Evolutionary conservation across 2,797 vertebrate genomes (phyloP).

Genomic region (Acipenser oxyrinchus): DNA sequence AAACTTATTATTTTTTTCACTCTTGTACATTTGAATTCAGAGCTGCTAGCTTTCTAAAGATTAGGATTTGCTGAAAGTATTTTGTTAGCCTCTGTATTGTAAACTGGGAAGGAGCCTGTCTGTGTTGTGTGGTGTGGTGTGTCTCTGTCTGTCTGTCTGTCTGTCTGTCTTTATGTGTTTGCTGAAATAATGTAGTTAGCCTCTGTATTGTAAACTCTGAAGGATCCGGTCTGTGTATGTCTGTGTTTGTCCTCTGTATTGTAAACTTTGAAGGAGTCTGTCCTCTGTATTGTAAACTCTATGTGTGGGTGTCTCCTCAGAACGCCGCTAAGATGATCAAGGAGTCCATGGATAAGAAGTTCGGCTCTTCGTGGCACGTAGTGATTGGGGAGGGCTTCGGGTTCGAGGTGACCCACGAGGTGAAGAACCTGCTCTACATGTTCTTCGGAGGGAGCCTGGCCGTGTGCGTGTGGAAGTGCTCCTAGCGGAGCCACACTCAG

Average conservation of each 20-base stretch:
- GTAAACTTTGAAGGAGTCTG: too few species aligned
- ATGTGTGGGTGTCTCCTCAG: conserved; percentile 29
- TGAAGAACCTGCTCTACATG: conserved; percentile 96
- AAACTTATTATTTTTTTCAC: too few species aligned
- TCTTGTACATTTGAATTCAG: too few species aligned
- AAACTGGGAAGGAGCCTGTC: too few species aligned
- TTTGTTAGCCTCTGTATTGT: too few species aligned
- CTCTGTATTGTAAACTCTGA: neutral
- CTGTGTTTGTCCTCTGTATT: neutral
- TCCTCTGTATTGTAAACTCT: neutral
- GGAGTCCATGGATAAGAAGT: conserved; percentile 98
- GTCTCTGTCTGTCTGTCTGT: conserved; percentile 13
- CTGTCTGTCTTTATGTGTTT: conserved; percentile 19
- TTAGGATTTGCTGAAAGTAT: too few species aligned
- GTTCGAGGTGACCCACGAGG: conserved; percentile 94
- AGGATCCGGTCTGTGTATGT: neutral
- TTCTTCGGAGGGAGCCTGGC: conserved; percentile 93
- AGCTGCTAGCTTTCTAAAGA: too few species aligned
- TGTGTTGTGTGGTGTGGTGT: too few species aligned
- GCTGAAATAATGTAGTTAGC: too few species aligned
- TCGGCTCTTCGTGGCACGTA: conserved; percentile 95
- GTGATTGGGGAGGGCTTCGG: conserved; percentile 94
- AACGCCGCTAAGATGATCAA: conserved; percentile 96
- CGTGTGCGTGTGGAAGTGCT: conserved; percentile 96
- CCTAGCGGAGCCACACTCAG: conserved; percentile 47